Percentiles rank a stretch among this genome's conserved stretches.
These are phyloP conservation scores for Heliconius erato DNA, from an alignment of 2,888 invertebrate species.

Conservation along the genomic window DNA sequence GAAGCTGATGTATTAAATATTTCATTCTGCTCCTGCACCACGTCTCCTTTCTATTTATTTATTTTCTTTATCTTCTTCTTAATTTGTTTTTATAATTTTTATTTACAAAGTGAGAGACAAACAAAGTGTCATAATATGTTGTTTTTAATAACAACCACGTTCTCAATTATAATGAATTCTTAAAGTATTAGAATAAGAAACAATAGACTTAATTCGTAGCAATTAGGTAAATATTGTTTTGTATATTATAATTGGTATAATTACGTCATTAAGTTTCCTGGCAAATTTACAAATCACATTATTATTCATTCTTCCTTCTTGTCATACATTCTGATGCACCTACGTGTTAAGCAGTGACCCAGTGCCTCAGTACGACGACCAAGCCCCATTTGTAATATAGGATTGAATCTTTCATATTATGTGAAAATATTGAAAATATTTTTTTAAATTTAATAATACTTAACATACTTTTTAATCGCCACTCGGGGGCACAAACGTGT, in stretches of 20 bases:
- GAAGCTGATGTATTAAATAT: no score
- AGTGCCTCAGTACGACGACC: slow-evolving; percentile 25
- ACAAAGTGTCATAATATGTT: no score
- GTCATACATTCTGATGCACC: slow-evolving; percentile 30
- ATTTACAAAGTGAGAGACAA: no score
- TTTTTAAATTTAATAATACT: background rate
- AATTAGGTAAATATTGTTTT: background rate
- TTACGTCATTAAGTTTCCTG: slow-evolving; percentile 19
- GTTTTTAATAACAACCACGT: no score
- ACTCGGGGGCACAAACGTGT: no score
- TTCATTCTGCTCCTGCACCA: no score
- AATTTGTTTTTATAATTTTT: no score
- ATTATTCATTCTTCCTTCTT: slow-evolving; percentile 26
- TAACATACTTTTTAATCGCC: background rate
- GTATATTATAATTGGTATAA: background rate
- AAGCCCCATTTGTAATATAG: background rate
- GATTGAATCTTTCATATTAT: background rate
- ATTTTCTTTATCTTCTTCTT: no score
- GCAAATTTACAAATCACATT: slow-evolving; percentile 16
- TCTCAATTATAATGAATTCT: no score
- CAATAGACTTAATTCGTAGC: no score
- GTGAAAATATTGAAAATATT: background rate
- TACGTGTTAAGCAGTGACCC: slow-evolving; percentile 35
- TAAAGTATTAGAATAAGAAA: no score
- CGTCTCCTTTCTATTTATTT: no score